These are phyloP conservation scores for Synergus itoensis DNA, from an alignment of 2,888 invertebrate genomes.

Conservation along the genomic window DNA sequence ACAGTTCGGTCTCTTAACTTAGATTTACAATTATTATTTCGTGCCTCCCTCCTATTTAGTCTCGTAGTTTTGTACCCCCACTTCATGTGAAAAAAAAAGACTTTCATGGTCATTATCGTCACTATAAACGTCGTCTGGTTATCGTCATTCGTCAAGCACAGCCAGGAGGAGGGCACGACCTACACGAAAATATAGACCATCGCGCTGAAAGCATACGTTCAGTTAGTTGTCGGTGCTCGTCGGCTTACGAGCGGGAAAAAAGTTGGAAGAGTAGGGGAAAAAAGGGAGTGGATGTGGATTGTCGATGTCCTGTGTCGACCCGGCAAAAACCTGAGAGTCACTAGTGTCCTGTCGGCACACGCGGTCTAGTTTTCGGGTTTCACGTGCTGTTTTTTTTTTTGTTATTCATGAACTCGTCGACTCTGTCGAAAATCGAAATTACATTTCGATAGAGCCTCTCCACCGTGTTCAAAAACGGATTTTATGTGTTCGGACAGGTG, in stretches of 20 bases:
- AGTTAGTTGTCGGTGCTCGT: background rate
- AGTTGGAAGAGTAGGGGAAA: background rate
- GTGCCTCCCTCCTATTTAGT: too few relatives aligned
- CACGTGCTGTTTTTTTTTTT: background rate
- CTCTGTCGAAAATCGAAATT: slow-evolving; percentile 11
- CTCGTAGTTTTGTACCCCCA: too few relatives aligned
- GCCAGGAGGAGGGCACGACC: too few relatives aligned
- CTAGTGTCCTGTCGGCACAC: slow-evolving; percentile 2
- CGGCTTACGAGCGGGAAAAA: background rate
- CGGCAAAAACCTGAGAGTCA: slow-evolving; percentile 8
- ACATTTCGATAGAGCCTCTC: slow-evolving; percentile 6
- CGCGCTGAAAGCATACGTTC: too few relatives aligned
- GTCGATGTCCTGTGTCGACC: background rate
- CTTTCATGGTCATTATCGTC: too few relatives aligned
- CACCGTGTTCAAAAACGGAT: slow-evolving; percentile 3
- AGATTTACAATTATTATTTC: too few relatives aligned
- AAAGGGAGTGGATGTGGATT: slow-evolving; percentile 26
- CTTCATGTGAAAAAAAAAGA: too few relatives aligned
- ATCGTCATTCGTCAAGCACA: too few relatives aligned
- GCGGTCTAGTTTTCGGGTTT: slow-evolving; percentile 17
- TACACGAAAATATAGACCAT: too few relatives aligned
- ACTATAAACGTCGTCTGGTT: too few relatives aligned
- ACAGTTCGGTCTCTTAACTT: too few relatives aligned
- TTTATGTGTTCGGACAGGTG: slow-evolving; percentile 40
- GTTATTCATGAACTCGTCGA: slow-evolving; percentile 23